Conservation (phyloP, 2,888 invertebrate genomes). For the Euclidia mi region DNA sequence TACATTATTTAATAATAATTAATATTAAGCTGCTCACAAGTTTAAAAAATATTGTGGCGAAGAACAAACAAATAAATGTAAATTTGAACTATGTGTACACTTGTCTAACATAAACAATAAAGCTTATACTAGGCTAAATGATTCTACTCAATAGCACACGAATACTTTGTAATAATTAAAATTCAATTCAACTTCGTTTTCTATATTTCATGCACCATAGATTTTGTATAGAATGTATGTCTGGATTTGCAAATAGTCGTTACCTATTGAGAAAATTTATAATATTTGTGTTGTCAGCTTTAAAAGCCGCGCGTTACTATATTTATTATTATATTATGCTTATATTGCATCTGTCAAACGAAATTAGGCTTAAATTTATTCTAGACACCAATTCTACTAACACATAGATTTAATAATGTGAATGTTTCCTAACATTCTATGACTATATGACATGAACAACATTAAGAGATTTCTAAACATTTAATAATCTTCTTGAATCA, state of each 20-base stretch:
- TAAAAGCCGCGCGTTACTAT: constrained; percentile 2
- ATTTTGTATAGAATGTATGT: too few species aligned
- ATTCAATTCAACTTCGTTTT: too few species aligned
- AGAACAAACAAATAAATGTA: constrained; percentile 1
- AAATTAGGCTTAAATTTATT: constrained; percentile 3
- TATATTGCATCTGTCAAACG: constrained; percentile 9
- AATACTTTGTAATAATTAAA: too few species aligned
- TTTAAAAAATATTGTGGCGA: too few species aligned
- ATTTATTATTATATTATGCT: constrained; percentile 20
- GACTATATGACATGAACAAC: constrained; percentile 29
- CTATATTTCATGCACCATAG: too few species aligned
- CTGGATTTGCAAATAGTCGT: too few species aligned
- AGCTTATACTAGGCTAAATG: constrained; percentile 22
- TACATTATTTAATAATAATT: too few species aligned
- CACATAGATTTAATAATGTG: constrained; percentile 14
- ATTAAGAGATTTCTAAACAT: constrained; percentile 36
- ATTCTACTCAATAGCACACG: background rate
- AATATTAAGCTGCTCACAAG: too few species aligned
- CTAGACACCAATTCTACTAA: constrained; percentile 10
- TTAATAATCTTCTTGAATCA: constrained; percentile 25
- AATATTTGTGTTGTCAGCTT: background rate
- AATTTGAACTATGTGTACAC: constrained; percentile 32
- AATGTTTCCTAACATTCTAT: constrained; percentile 31
- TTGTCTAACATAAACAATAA: constrained; percentile 21
- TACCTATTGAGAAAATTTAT: too few species aligned